phyloP scores from a whole-genome alignment of 2,888 invertebrate species.

The Adelognathus sp. region DNA sequence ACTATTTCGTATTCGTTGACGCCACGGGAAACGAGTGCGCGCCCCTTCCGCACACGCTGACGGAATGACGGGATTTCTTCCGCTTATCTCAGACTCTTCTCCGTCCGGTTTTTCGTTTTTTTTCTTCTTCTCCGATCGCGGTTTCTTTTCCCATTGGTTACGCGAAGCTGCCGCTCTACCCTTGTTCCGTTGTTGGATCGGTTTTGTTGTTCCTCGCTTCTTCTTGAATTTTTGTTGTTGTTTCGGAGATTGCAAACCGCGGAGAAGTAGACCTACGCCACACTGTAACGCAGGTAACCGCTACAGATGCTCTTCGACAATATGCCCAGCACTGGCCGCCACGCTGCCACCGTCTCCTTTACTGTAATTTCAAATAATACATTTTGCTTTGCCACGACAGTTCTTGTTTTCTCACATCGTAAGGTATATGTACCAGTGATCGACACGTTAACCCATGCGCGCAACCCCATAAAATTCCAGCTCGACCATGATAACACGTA shows the following conservation, averaged over 20 bases:
- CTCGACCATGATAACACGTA: too few relatives aligned
- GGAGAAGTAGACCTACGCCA: conserved; percentile 80
- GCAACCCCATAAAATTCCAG: too few relatives aligned
- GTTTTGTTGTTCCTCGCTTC: conserved; percentile 43
- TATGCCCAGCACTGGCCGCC: conserved; percentile 77
- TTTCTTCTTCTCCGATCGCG: conserved; percentile 31
- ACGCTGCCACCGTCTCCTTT: conserved; percentile 84
- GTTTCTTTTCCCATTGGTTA: conserved; percentile 30
- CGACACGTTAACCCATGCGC: too few relatives aligned
- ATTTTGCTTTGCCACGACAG: neutral
- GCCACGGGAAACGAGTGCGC: conserved; percentile 38
- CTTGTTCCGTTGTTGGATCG: conserved; percentile 38
- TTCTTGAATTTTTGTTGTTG: too few relatives aligned
- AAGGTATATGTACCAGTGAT: too few relatives aligned
- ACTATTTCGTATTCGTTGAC: conserved; percentile 23
- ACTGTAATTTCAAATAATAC: conserved; percentile 79
- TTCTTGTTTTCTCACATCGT: too few relatives aligned
- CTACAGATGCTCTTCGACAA: conserved; percentile 73
- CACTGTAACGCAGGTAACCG: conserved; percentile 74
- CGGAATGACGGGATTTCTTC: conserved; percentile 48
- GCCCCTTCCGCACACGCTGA: conserved; percentile 46
- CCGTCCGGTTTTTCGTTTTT: conserved; percentile 36
- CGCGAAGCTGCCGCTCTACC: conserved; percentile 21
- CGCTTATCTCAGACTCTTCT: conserved; percentile 28
- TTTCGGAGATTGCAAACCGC: conserved; percentile 60